Conservation (phyloP, 2,888 invertebrate genomes). For the Drosophila ustulata region DNA sequence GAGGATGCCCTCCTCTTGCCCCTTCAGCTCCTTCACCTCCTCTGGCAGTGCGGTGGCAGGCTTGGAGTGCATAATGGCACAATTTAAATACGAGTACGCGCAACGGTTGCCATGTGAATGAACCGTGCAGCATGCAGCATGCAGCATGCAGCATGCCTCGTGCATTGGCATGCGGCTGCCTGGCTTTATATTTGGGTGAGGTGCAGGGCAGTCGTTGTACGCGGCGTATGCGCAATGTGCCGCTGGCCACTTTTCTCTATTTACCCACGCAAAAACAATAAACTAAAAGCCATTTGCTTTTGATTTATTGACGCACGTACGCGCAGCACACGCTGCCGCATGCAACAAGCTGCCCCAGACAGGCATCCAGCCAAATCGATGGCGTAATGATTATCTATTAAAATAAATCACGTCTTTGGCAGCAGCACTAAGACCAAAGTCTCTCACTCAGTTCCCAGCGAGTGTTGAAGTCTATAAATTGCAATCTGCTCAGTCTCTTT, state of each 20-base stretch:
- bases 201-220: constrained; percentile 10
- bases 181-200: background rate
- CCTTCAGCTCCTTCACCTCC: background rate
- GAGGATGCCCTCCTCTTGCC: constrained; percentile 30
- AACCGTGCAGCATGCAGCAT: constrained; percentile 52
- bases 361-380: constrained; percentile 73
- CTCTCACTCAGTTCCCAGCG: constrained; percentile 28
- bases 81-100: constrained; percentile 76
- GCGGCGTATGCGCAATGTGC: constrained; percentile 60
- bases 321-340: constrained; percentile 25
- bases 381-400: constrained; percentile 82
- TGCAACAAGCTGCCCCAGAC: constrained; percentile 53
- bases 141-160: constrained; percentile 4
- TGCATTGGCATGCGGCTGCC: constrained; percentile 20
- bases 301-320: constrained; percentile 77
- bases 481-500: constrained; percentile 28
- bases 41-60: background rate
- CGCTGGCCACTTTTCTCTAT: constrained; percentile 37
- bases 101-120: constrained; percentile 69
- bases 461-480: constrained; percentile 81
- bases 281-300: constrained; percentile 77
- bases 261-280: constrained; percentile 64
- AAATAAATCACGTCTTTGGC: constrained; percentile 82
- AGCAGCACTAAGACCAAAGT: constrained; percentile 44
- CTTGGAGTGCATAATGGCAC: constrained; percentile 77